Evolutionary conservation across 2,888 invertebrate genomes (phyloP).

Genomic region (Phragmatobia fuliginosa): DNA sequence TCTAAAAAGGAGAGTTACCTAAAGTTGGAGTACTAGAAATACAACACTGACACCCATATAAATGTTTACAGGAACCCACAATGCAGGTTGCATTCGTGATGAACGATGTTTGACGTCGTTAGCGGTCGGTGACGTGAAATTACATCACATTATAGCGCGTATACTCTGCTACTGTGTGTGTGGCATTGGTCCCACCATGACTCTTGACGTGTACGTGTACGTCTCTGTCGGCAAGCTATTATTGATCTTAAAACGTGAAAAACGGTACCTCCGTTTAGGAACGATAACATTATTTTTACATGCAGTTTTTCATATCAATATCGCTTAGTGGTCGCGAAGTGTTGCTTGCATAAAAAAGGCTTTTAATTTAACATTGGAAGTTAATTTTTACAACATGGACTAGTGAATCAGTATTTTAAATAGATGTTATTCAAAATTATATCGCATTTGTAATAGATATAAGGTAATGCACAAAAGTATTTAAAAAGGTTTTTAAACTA

Average conservation of each 20-base stretch:
- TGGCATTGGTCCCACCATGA: conserved; percentile 1
- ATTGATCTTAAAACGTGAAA: conserved; percentile 67
- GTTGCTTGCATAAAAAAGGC: conserved; percentile 67
- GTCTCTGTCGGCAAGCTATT: conserved; percentile 59
- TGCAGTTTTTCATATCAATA: conserved; percentile 72
- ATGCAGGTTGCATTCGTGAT: conserved; percentile 85
- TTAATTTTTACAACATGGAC: conserved; percentile 45
- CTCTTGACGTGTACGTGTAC: conserved; percentile 22
- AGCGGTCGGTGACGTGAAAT: conserved; percentile 56
- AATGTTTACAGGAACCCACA: conserved; percentile 76
- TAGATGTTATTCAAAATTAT: conserved; percentile 66
- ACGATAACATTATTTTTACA: conserved; percentile 62
- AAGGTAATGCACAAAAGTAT: conserved; percentile 81
- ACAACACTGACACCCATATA: background rate
- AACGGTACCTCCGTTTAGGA: conserved; percentile 34
- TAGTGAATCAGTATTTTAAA: conserved; percentile 70
- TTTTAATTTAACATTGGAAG: conserved; percentile 33
- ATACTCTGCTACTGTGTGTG: conserved; percentile 58
- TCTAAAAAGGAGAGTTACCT: too few relatives aligned
- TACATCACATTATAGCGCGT: conserved; percentile 38
- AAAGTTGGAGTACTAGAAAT: background rate
- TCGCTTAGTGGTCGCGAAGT: conserved; percentile 65
- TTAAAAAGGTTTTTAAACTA: conserved; percentile 70
- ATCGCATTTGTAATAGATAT: conserved; percentile 67
- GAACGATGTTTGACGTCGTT: conserved; percentile 81